Percentiles rank a stretch among this genome's conserved stretches.
Evolutionary conservation across 2,888 invertebrate species (phyloP).

Genomic region (Cheilosia vulpina): DNA sequence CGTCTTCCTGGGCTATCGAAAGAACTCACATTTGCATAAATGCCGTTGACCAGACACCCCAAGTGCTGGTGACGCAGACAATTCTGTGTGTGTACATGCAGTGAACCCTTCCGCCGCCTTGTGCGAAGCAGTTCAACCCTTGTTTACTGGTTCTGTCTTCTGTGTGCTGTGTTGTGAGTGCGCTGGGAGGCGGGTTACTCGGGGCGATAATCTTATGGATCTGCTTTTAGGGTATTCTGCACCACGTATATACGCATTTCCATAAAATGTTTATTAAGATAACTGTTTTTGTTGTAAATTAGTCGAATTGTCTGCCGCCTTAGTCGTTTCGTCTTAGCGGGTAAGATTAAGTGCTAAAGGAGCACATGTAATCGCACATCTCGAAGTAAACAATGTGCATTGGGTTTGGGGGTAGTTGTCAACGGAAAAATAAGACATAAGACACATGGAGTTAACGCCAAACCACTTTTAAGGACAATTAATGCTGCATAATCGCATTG

Average conservation of each 20-base stretch:
- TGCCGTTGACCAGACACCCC: conserved; percentile 63
- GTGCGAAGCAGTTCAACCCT: conserved; percentile 43
- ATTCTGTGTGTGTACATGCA: background rate
- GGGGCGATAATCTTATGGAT: conserved; percentile 74
- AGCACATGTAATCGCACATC: conserved; percentile 73
- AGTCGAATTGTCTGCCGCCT: conserved; percentile 72
- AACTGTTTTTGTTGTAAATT: conserved; percentile 78
- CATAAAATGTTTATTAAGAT: conserved; percentile 81
- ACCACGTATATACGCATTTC: conserved; percentile 72
- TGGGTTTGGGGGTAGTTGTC: conserved; percentile 20
- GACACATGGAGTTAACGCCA: conserved; percentile 23
- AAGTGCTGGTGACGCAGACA: conserved; percentile 18
- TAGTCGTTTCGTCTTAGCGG: conserved; percentile 66
- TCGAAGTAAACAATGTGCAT: conserved; percentile 35
- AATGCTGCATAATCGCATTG: conserved; percentile 62
- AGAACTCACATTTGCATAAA: conserved; percentile 64
- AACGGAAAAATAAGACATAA: conserved; percentile 9
- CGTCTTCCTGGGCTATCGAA: conserved; percentile 35
- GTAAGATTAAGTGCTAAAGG: conserved; percentile 69
- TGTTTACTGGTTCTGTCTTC: conserved; percentile 15
- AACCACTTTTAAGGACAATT: conserved; percentile 65
- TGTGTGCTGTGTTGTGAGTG: conserved; percentile 29
- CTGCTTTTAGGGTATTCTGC: conserved; percentile 52
- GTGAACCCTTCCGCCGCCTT: conserved; percentile 31
- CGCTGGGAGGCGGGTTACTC: conserved; percentile 60